These are phyloP conservation scores for Danio aesculapii DNA, from an alignment of 2,797 vertebrate genomes.

Conservation along the genomic window DNA sequence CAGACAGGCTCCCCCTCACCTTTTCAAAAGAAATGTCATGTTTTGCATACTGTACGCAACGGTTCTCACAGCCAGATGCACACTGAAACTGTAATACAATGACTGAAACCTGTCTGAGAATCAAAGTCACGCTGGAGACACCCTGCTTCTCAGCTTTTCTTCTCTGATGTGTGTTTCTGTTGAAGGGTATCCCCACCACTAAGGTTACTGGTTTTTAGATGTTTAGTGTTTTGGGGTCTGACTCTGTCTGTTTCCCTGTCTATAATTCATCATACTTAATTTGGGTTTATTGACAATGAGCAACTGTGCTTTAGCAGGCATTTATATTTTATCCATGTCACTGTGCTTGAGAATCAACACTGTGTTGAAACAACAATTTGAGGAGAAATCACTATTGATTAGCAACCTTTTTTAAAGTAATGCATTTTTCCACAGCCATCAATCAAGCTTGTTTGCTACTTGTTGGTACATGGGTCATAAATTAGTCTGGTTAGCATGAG, in stretches of 20 bases:
- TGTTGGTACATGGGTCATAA: background rate
- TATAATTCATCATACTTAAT: background rate
- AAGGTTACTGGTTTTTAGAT: background rate
- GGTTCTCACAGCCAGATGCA: slow-evolving; percentile 56
- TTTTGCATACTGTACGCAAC: slow-evolving; percentile 65
- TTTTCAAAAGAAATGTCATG: slow-evolving; percentile 59
- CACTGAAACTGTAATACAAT: slow-evolving; percentile 55
- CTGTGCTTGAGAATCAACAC: no score
- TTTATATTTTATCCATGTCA: background rate
- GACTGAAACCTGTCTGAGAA: slow-evolving; percentile 43
- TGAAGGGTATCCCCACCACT: slow-evolving; percentile 42
- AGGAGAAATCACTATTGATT: no score
- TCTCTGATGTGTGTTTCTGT: slow-evolving; percentile 26
- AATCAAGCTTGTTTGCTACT: background rate
- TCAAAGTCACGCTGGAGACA: slow-evolving; percentile 8
- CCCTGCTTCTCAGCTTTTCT: background rate
- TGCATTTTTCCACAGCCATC: background rate
- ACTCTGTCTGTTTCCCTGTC: background rate
- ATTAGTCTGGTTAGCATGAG: background rate
- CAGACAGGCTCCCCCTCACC: background rate
- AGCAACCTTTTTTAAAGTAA: background rate
- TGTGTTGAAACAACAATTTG: no score
- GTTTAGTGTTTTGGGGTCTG: slow-evolving; percentile 3
- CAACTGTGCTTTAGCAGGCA: background rate
- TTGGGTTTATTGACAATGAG: background rate